Conservation (phyloP, 2,888 invertebrate species). For the Callosobruchus maculatus region DNA sequence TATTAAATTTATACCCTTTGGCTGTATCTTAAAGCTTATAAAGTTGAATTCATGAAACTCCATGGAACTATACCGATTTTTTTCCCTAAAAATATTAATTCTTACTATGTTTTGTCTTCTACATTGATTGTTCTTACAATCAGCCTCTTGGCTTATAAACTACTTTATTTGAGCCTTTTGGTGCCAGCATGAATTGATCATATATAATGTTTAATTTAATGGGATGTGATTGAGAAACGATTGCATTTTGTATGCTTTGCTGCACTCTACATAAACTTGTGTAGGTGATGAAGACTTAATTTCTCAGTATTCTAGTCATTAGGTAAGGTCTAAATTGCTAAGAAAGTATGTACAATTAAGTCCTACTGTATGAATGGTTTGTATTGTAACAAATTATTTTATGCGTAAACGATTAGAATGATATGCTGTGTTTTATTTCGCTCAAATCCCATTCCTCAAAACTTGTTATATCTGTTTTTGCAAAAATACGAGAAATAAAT, state of each 20-base stretch:
- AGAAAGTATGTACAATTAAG: slow-evolving; percentile 16
- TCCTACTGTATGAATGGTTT: slow-evolving; percentile 30
- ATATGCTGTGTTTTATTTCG: background rate
- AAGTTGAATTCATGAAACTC: too few relatives aligned
- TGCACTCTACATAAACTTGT: background rate
- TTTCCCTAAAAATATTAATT: too few relatives aligned
- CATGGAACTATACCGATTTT: too few relatives aligned
- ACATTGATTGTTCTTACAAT: too few relatives aligned
- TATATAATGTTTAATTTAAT: background rate
- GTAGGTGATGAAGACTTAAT: slow-evolving; percentile 38
- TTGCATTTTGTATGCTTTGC: background rate
- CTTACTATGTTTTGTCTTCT: too few relatives aligned
- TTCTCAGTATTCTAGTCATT: slow-evolving; percentile 45
- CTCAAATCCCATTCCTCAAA: background rate
- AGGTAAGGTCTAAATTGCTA: slow-evolving; percentile 35
- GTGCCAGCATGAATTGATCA: background rate
- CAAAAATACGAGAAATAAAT: too few relatives aligned
- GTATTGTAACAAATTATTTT: slow-evolving; percentile 37
- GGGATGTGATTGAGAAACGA: background rate
- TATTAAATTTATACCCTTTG: too few relatives aligned
- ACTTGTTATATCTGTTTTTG: too few relatives aligned
- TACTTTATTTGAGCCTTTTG: background rate
- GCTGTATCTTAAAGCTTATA: too few relatives aligned
- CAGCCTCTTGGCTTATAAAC: background rate
- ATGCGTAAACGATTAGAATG: slow-evolving; percentile 23